A percentile compares a stretch with the other conserved stretches of the same genome.
These are phyloP conservation scores for Plecturocebus donacophilus DNA, from an alignment of 2,113 vertebrate species.

Conservation along the genomic window DNA sequence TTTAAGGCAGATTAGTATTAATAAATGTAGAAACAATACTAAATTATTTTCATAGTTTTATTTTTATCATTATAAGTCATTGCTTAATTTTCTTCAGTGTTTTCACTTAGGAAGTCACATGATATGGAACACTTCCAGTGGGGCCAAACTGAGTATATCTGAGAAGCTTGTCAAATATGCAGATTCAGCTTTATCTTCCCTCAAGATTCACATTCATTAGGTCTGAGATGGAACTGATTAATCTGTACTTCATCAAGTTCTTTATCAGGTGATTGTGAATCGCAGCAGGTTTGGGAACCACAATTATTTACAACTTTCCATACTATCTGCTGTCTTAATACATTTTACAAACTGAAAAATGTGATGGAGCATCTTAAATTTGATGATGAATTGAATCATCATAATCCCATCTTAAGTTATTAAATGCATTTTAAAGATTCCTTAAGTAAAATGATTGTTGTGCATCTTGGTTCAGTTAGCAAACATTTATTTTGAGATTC, in stretches of 20 bases:
- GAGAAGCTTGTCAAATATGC: background rate
- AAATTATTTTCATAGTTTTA: background rate
- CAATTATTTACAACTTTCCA: conserved; percentile 13
- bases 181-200: background rate
- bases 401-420: background rate
- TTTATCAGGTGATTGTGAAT: conserved; percentile 20
- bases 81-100: conserved; percentile 24
- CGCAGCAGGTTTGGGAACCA: background rate
- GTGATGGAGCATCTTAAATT: background rate
- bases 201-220: conserved; percentile 1
- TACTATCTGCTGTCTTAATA: background rate
- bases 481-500: conserved; percentile 48
- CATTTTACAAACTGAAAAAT: conserved; percentile 37
- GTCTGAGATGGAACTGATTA: background rate
- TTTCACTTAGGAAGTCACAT: conserved; percentile 12
- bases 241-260: background rate
- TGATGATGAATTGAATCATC: background rate
- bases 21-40: background rate
- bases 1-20: conserved; percentile 2
- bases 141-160: background rate
- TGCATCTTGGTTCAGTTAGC: background rate
- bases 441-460: conserved; percentile 38
- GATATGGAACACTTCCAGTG: background rate
- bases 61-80: conserved; percentile 24
- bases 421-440: background rate